phyloP scores from a whole-genome alignment of 2,797 vertebrate species.

The Onychomys leucogaster region DNA sequence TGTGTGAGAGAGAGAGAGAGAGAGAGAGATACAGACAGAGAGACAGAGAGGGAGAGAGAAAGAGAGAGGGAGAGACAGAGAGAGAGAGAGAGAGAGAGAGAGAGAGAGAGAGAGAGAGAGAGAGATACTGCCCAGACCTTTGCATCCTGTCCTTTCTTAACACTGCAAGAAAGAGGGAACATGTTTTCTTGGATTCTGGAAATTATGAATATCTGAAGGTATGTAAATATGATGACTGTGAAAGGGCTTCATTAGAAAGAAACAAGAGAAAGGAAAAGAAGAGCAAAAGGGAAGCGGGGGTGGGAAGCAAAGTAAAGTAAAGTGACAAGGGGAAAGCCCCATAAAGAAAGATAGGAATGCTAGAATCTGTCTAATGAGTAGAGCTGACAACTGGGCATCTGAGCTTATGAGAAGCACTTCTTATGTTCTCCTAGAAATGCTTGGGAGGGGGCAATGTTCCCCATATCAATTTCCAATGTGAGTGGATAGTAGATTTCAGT shows the following conservation, averaged over 20 bases:
- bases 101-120: too few relatives aligned
- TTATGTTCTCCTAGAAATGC: not conserved
- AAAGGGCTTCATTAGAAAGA: slow-evolving; percentile 11
- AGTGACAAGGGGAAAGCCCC: not conserved
- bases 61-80: too few relatives aligned
- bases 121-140: not conserved
- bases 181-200: not conserved
- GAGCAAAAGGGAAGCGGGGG: not conserved
- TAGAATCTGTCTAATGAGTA: not conserved
- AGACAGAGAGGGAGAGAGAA: too few relatives aligned
- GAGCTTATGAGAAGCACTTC: not conserved
- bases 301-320: not conserved
- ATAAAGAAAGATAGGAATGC: not conserved
- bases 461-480: not conserved
- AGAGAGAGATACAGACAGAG: too few relatives aligned
- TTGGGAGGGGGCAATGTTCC: rapidly evolving
- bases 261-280: not conserved
- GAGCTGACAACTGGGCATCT: not conserved
- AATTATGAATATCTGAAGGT: not conserved
- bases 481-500: not conserved
- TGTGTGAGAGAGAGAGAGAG: too few relatives aligned
- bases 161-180: not conserved
- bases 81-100: too few relatives aligned
- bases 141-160: not conserved
- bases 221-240: not conserved